These are phyloP conservation scores for Lycodopsis pacificus DNA, from an alignment of 2,797 vertebrate species.

Conservation along the genomic window DNA sequence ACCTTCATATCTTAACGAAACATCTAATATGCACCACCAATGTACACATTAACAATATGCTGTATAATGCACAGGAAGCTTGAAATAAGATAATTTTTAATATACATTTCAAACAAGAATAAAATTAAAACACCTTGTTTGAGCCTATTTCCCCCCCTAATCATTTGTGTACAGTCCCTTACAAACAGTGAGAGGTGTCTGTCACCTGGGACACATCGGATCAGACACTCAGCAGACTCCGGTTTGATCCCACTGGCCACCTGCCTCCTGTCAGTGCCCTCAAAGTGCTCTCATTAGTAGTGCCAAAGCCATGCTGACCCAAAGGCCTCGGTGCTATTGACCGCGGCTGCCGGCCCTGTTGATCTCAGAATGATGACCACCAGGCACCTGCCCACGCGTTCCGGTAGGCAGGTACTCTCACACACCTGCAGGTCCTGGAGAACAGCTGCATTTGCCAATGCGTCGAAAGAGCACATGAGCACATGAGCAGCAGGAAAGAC, in stretches of 20 bases:
- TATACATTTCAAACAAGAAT: background rate
- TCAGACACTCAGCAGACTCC: slow-evolving; percentile 12
- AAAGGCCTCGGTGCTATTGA: background rate
- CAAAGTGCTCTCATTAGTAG: slow-evolving; percentile 5
- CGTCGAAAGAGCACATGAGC: slow-evolving; percentile 11
- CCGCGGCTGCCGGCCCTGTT: background rate
- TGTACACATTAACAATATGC: background rate
- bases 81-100: background rate
- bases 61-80: background rate
- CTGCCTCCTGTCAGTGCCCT: slow-evolving; percentile 40
- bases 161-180: background rate
- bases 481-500: slow-evolving; percentile 20
- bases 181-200: background rate
- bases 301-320: slow-evolving; percentile 24
- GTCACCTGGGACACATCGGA: background rate
- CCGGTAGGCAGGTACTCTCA: slow-evolving; percentile 13
- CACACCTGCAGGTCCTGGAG: slow-evolving; percentile 24
- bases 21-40: background rate
- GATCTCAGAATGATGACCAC: slow-evolving; percentile 24
- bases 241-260: slow-evolving; percentile 30
- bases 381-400: slow-evolving; percentile 16
- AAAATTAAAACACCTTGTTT: background rate
- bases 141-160: background rate
- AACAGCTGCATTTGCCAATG: slow-evolving; percentile 23
- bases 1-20: background rate